phyloP scores from a whole-genome alignment of 2,797 vertebrate species.

The Sciurus vulgaris region DNA sequence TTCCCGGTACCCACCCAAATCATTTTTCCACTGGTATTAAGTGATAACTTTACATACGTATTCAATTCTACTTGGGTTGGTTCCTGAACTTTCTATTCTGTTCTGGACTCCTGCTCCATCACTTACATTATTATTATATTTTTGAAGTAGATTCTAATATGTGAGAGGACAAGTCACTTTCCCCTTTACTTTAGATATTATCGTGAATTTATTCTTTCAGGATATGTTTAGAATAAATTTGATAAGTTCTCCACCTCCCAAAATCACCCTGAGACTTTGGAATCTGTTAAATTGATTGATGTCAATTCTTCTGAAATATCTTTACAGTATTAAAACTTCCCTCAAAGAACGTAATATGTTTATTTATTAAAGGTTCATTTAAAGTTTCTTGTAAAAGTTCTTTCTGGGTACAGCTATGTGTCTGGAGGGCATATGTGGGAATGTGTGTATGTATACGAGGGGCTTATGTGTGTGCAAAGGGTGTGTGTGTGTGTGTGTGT shows the following conservation, averaged over 20 bases:
- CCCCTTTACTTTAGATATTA: neutral
- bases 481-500: neutral
- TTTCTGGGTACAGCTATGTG: neutral
- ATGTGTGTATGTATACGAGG: neutral
- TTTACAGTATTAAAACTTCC: conserved; percentile 27
- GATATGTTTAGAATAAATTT: conserved; percentile 16
- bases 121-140: neutral
- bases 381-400: neutral
- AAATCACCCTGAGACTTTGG: conserved; percentile 18
- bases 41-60: neutral
- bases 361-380: conserved; percentile 45
- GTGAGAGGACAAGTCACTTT: neutral
- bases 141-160: conserved; percentile 4
- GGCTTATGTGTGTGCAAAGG: neutral
- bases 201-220: neutral
- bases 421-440: neutral
- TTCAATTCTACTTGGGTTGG: neutral
- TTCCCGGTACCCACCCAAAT: neutral
- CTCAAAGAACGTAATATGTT: neutral
- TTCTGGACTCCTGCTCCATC: neutral
- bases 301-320: conserved; percentile 27
- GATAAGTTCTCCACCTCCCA: neutral
- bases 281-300: neutral
- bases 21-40: neutral
- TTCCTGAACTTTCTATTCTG: conserved; percentile 18